These are phyloP conservation scores for Scelioninae gen. 2 DNA, from an alignment of 2,888 invertebrate genomes.

Conservation along the genomic window DNA sequence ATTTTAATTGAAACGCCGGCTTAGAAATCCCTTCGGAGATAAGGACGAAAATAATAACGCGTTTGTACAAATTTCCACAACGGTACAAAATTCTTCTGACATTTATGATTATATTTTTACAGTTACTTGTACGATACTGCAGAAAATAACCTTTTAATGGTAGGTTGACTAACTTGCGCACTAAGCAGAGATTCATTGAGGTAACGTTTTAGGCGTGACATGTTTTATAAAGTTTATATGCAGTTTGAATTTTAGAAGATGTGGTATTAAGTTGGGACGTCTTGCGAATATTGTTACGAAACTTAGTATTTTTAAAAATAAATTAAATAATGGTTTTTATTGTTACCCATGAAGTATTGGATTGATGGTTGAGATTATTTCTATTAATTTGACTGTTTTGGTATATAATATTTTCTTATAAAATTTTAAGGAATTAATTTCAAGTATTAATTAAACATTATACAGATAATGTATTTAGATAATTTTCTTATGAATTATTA, in stretches of 20 bases:
- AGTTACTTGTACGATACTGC: constrained; percentile 35
- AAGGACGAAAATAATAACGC: constrained; percentile 27
- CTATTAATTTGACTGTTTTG: no score
- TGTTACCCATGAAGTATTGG: no score
- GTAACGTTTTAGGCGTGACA: constrained; percentile 24
- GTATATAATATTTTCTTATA: no score
- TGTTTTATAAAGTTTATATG: constrained; percentile 4
- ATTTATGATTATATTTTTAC: constrained; percentile 44
- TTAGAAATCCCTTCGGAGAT: constrained; percentile 6
- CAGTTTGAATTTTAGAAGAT: not conserved
- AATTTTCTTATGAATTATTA: no score
- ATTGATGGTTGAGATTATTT: no score
- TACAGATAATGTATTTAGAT: no score
- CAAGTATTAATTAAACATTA: no score
- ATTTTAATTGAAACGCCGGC: constrained; percentile 9
- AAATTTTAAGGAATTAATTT: no score
- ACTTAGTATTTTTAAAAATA: not conserved
- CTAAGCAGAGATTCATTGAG: constrained; percentile 1
- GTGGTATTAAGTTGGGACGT: no score
- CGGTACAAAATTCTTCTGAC: constrained; percentile 46
- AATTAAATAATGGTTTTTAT: no score
- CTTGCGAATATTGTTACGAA: not conserved
- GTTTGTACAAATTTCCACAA: constrained; percentile 32
- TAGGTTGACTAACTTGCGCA: constrained; percentile 26
- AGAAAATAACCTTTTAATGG: constrained; percentile 44